Evolutionary conservation across 2,797 vertebrate genomes (phyloP).

Genomic region (Rhabdophis nuchalis): DNA sequence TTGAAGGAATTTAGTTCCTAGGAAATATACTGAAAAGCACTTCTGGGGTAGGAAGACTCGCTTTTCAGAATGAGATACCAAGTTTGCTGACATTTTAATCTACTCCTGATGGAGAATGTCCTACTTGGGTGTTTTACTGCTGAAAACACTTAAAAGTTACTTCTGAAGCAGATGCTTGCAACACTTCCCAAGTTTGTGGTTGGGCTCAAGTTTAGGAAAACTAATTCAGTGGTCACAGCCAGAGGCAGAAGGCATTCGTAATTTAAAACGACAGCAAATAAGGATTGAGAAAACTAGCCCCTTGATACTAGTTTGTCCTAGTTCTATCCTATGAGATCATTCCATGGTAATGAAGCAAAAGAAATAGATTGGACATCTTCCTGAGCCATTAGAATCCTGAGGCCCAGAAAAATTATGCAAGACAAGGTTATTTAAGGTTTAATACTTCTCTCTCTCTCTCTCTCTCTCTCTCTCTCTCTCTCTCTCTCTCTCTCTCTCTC

Average conservation of each 20-base stretch:
- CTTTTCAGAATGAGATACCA: slow-evolving; percentile 16
- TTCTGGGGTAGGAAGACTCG: not conserved
- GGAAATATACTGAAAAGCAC: not conserved
- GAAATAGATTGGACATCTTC: not conserved
- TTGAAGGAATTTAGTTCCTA: not conserved
- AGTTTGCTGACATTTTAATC: slow-evolving; percentile 63
- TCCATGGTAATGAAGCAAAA: slow-evolving; percentile 45
- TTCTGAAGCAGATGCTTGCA: slow-evolving; percentile 16
- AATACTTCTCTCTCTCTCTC: not conserved
- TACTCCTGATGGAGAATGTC: slow-evolving; percentile 38
- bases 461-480: too few species aligned
- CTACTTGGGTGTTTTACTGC: slow-evolving; percentile 3
- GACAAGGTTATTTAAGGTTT: slow-evolving; percentile 2
- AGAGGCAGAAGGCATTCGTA: slow-evolving; percentile 45
- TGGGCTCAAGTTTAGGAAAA: slow-evolving; percentile 58
- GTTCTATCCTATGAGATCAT: slow-evolving; percentile 42
- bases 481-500: too few species aligned
- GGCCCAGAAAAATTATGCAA: not conserved
- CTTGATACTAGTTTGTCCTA: slow-evolving; percentile 1
- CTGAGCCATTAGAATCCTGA: not conserved
- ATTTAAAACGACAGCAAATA: slow-evolving; percentile 59
- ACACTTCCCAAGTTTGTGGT: slow-evolving; percentile 47
- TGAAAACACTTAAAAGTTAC: slow-evolving; percentile 13
- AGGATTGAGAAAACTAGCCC: slow-evolving; percentile 45
- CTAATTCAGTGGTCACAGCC: slow-evolving; percentile 53